Evolutionary conservation across 2,113 vertebrate genomes (phyloP).

Genomic region (Oxygymnocypris stewartii): DNA sequence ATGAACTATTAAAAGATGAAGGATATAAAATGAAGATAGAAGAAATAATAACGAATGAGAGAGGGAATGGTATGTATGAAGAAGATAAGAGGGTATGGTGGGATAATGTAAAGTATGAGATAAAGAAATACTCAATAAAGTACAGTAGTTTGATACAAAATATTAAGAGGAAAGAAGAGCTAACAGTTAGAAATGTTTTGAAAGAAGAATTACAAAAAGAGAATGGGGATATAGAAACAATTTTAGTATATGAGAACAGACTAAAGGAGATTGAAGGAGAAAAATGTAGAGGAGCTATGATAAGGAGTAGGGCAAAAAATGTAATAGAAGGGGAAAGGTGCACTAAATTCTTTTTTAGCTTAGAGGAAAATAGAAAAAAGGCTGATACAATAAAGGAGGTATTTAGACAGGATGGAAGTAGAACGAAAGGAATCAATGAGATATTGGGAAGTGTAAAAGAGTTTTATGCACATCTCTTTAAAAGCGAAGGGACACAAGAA

Average conservation of each 20-base stretch:
- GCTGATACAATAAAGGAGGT: too few species aligned
- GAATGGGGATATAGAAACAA: not conserved
- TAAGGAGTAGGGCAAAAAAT: not conserved
- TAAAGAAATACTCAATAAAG: not conserved
- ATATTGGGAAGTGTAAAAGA: not conserved
- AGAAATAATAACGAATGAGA: not conserved
- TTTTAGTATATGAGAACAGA: not conserved
- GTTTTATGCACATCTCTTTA: not conserved
- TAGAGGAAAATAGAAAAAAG: too few species aligned
- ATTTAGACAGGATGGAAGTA: too few species aligned
- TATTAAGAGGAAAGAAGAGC: not conserved
- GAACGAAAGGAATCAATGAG: too few species aligned
- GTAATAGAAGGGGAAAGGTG: too few species aligned
- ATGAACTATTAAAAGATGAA: not conserved
- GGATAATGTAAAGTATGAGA: too few species aligned
- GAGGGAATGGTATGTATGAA: not conserved
- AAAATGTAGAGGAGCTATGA: not conserved
- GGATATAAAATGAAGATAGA: not conserved
- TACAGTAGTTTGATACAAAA: not conserved
- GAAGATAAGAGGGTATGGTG: too few species aligned
- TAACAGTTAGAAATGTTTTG: not conserved
- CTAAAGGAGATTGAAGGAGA: not conserved
- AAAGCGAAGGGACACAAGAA: not conserved
- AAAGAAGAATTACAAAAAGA: not conserved
- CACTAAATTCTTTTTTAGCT: too few species aligned